Conservation (phyloP, 1,140 invertebrate genomes). For the Cyclargus thomasi region DNA sequence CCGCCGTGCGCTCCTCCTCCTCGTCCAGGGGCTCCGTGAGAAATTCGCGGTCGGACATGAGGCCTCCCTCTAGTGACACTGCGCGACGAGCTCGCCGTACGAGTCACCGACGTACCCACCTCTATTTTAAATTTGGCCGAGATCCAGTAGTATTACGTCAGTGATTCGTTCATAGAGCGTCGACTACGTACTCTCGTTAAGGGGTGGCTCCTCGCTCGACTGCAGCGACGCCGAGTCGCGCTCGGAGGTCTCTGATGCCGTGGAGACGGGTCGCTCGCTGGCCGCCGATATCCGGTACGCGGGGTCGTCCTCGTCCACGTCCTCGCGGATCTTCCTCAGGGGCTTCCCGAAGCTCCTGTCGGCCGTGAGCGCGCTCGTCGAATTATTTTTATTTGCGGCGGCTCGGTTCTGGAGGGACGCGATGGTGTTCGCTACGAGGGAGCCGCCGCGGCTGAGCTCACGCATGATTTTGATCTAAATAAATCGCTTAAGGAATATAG, state of each 20-base stretch:
- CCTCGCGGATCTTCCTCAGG: constrained; percentile 37
- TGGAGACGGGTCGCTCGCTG: constrained; percentile 62
- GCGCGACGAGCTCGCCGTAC: constrained; percentile 58
- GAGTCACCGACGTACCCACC: constrained; percentile 52
- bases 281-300: constrained; percentile 44
- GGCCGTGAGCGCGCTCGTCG: constrained; percentile 43
- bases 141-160: constrained; percentile 68
- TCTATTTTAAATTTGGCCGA: constrained; percentile 68
- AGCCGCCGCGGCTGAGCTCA: constrained; percentile 68
- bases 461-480: constrained; percentile 69
- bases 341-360: constrained; percentile 40
- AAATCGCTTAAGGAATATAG: constrained; percentile 59
- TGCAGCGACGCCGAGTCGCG: constrained; percentile 67
- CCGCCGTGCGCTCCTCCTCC: constrained; percentile 57
- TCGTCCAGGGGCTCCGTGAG: constrained; percentile 66
- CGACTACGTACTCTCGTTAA: constrained; percentile 67
- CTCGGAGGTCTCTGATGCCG: constrained; percentile 63
- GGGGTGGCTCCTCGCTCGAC: constrained; percentile 69
- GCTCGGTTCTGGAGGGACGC: constrained; percentile 64
- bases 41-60: constrained; percentile 70
- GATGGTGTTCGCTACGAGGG: constrained; percentile 70
- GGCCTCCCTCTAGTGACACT: constrained; percentile 61
- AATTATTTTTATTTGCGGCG: constrained; percentile 42
- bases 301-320: constrained; percentile 34
- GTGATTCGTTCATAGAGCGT: constrained; percentile 53